Evolutionary conservation across 1,140 invertebrate genomes (phyloP).

Genomic region (Drosophila quadrilineata): DNA sequence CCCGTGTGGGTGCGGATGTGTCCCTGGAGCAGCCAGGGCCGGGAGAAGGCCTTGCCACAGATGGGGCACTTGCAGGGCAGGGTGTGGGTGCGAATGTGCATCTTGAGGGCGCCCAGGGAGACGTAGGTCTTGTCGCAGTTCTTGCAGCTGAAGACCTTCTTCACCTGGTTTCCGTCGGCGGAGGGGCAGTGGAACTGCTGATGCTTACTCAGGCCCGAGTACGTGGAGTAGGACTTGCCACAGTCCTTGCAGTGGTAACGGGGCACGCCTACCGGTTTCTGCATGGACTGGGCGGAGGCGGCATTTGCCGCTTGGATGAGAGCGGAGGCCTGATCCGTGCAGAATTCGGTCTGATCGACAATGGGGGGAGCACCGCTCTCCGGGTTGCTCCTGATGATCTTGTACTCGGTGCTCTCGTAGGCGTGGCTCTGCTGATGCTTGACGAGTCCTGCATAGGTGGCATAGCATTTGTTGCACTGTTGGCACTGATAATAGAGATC

Average conservation of each 20-base stretch:
- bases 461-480: conserved; percentile 95
- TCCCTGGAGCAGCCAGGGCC: conserved; percentile 97
- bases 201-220: conserved; percentile 97
- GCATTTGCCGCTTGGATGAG: conserved; percentile 70
- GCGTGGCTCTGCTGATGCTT: conserved; percentile 98
- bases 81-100: conserved; percentile 99
- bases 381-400: conserved; percentile 73
- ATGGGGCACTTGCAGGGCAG: conserved; percentile 97
- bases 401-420: conserved; percentile 82
- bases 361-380: conserved; percentile 39
- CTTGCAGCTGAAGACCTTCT: conserved; percentile 97
- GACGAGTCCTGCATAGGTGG: conserved; percentile 95
- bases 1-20: conserved; percentile 97
- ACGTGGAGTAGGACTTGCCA: conserved; percentile 97
- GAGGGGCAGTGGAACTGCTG: conserved; percentile 97
- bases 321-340: conserved; percentile 70
- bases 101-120: conserved; percentile 96
- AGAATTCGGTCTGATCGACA: conserved; percentile 71
- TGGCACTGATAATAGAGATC: conserved; percentile 80
- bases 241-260: conserved; percentile 95
- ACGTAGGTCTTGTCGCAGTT: conserved; percentile 98
- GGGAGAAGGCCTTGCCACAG: conserved; percentile 98
- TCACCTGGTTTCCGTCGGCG: conserved; percentile 89
- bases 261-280: conserved; percentile 81
- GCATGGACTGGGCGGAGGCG: conserved; percentile 71